Evolutionary conservation across 1,140 invertebrate species (phyloP).

Genomic region (Heliconius melpomene): DNA sequence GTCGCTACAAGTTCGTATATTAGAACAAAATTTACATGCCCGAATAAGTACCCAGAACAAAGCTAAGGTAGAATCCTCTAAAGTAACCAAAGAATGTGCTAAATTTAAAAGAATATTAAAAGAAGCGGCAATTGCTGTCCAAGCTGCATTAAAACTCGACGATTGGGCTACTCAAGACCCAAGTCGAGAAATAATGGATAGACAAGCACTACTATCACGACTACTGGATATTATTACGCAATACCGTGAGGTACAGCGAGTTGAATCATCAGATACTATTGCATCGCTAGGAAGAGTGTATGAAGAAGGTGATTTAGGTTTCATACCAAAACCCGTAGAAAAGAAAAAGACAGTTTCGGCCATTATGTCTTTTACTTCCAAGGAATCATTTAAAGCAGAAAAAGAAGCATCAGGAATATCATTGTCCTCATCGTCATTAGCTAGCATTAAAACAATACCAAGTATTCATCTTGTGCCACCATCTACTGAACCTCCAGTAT

Average conservation of each 20-base stretch:
- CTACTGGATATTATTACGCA: constrained; percentile 79
- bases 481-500: constrained; percentile 41
- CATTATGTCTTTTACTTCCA: constrained; percentile 41
- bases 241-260: constrained; percentile 62
- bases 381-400: constrained; percentile 48
- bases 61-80: constrained; percentile 72
- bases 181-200: constrained; percentile 75
- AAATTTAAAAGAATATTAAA: constrained; percentile 82
- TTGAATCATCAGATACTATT: constrained; percentile 71
- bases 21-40: constrained; percentile 83
- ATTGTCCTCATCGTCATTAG: constrained; percentile 47
- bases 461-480: constrained; percentile 63
- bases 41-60: constrained; percentile 77
- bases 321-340: constrained; percentile 71
- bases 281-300: constrained; percentile 73
- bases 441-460: constrained; percentile 67
- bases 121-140: constrained; percentile 82
- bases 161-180: constrained; percentile 65
- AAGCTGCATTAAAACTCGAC: constrained; percentile 82
- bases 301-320: constrained; percentile 82
- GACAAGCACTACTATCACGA: constrained; percentile 79
- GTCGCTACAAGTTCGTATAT: constrained; percentile 74
- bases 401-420: constrained; percentile 44
- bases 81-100: constrained; percentile 79
- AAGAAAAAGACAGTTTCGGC: constrained; percentile 52